phyloP scores from a whole-genome alignment of 2,888 invertebrate genomes.

The Phengaris arion region DNA sequence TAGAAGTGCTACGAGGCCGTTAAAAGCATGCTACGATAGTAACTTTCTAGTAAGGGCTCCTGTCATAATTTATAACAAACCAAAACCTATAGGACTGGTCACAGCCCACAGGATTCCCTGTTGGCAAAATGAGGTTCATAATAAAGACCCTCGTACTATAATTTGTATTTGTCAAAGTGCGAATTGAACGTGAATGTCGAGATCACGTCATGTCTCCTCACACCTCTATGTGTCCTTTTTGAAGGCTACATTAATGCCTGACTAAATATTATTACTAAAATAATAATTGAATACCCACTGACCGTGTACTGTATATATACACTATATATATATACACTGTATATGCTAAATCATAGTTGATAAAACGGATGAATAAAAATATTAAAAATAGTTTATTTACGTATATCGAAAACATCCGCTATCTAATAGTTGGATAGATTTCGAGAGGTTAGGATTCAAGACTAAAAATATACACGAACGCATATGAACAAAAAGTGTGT shows the following conservation, averaged over 20 bases:
- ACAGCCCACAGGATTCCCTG: not conserved
- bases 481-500: not conserved
- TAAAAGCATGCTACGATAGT: not conserved
- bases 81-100: not conserved
- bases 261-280: not conserved
- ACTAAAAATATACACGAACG: not conserved
- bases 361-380: not conserved
- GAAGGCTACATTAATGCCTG: not conserved
- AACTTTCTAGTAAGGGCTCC: not conserved
- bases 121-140: too few species aligned
- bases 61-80: not conserved
- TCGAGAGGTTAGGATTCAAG: not conserved
- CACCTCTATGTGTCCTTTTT: slow-evolving; percentile 8
- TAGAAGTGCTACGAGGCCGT: not conserved
- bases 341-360: not conserved
- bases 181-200: not conserved
- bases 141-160: too few species aligned
- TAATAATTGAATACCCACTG: not conserved
- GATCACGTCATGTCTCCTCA: not conserved
- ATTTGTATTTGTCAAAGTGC: not conserved
- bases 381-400: slow-evolving; percentile 4
- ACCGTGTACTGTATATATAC: too few species aligned
- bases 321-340: too few species aligned
- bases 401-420: not conserved
- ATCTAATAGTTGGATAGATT: not conserved